Conservation (phyloP, 2,797 vertebrate species). For the Macropus fuliginosus region DNA sequence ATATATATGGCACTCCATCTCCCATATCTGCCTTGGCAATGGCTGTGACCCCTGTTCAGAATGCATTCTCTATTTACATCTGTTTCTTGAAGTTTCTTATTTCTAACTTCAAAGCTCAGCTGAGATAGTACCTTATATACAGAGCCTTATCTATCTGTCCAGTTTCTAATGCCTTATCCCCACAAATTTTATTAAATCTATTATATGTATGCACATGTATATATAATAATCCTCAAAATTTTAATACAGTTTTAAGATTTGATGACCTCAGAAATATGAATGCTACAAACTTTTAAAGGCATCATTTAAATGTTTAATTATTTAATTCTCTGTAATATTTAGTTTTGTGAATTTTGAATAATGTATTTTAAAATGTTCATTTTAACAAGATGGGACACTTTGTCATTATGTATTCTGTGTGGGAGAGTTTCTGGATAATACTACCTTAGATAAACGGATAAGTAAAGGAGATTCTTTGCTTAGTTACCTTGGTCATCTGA, state of each 20-base stretch:
- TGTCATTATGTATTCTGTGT: background rate
- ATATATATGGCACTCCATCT: background rate
- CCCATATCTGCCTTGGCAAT: background rate
- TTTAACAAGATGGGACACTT: background rate
- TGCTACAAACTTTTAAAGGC: background rate
- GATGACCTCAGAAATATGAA: background rate
- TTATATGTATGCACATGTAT: background rate
- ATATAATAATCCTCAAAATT: background rate
- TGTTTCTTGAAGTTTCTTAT: background rate
- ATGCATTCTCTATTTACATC: background rate
- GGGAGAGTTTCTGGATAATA: background rate
- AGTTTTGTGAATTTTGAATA: background rate
- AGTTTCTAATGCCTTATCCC: background rate
- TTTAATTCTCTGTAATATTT: background rate
- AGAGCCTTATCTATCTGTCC: background rate
- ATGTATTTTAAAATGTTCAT: background rate
- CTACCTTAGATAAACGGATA: background rate
- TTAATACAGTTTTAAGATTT: background rate
- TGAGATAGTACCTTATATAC: background rate
- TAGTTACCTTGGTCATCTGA: background rate
- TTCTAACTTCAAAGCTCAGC: background rate
- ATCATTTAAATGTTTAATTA: background rate
- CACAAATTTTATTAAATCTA: background rate
- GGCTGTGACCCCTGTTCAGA: background rate
- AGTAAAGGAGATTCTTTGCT: background rate